Evolutionary conservation across 2,797 vertebrate species (phyloP).

Genomic region (Eulemur albifrons): DNA sequence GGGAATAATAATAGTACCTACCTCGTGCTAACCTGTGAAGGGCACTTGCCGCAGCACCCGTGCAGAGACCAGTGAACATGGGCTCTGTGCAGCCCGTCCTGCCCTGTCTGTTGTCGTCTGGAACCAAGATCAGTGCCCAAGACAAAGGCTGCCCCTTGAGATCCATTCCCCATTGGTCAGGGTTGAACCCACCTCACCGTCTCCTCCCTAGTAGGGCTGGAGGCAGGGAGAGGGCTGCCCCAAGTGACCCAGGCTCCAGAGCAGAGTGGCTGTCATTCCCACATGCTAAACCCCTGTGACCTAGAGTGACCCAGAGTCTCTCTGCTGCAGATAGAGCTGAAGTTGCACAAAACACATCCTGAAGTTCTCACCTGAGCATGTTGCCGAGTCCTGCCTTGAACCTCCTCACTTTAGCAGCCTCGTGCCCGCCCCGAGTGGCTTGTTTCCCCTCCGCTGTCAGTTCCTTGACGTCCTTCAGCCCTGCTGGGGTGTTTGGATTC

Average conservation of each 20-base stretch:
- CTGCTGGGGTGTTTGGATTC: not conserved
- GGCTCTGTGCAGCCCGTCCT: not conserved
- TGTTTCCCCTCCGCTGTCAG: not conserved
- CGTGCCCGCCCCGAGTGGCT: not conserved
- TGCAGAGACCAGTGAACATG: not conserved
- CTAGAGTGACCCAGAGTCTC: not conserved
- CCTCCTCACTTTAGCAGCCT: not conserved
- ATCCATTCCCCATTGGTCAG: not conserved
- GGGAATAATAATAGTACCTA: not conserved
- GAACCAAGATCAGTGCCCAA: not conserved
- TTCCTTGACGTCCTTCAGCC: not conserved
- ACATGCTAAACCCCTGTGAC: not conserved
- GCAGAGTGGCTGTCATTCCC: not conserved
- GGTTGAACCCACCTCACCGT: not conserved
- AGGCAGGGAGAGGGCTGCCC: not conserved
- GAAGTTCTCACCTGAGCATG: not conserved
- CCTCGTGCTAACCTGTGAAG: not conserved
- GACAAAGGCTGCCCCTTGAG: not conserved
- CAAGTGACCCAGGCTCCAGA: not conserved
- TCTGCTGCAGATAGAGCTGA: not conserved
- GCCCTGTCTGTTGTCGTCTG: not conserved
- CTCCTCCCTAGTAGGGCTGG: not conserved
- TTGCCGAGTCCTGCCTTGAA: not conserved
- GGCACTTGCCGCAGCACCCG: rapidly evolving
- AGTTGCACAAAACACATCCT: not conserved